Evolutionary conservation across 2,888 invertebrate species (phyloP).

Genomic region (Ellobium chinense): DNA sequence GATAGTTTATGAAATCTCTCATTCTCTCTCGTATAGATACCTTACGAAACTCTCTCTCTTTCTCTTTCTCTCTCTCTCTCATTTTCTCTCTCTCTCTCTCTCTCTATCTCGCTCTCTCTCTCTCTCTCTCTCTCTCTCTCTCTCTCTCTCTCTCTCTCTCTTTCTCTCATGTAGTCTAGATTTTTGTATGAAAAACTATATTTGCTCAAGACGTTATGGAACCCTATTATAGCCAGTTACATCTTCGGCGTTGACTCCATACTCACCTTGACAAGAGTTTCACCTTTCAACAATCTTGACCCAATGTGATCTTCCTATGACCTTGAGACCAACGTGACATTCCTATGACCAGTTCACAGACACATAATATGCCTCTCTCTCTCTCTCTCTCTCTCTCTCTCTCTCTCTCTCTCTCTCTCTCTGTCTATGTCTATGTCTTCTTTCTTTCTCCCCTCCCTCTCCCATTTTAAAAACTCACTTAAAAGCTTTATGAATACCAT

Average conservation of each 20-base stretch:
- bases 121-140: background rate
- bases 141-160: background rate
- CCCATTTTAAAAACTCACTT: constrained; percentile 25
- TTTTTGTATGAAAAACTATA: too few relatives aligned
- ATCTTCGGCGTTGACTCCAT: too few relatives aligned
- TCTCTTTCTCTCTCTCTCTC: background rate
- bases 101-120: background rate
- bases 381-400: background rate
- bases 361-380: background rate
- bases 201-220: too few relatives aligned
- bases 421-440: too few relatives aligned
- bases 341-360: background rate
- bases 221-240: too few relatives aligned
- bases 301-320: too few relatives aligned
- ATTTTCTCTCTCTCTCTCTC: background rate
- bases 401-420: background rate
- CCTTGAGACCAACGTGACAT: too few relatives aligned
- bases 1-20: too few relatives aligned
- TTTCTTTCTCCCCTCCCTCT: background rate
- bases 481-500: constrained; percentile 65
- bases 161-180: too few relatives aligned
- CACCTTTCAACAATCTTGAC: too few relatives aligned
- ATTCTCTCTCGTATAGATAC: background rate
- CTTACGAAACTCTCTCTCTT: background rate
- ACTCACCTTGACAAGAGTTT: too few relatives aligned